These are phyloP conservation scores for Tachycineta bicolor DNA, from an alignment of 2,113 vertebrate species.

Conservation along the genomic window DNA sequence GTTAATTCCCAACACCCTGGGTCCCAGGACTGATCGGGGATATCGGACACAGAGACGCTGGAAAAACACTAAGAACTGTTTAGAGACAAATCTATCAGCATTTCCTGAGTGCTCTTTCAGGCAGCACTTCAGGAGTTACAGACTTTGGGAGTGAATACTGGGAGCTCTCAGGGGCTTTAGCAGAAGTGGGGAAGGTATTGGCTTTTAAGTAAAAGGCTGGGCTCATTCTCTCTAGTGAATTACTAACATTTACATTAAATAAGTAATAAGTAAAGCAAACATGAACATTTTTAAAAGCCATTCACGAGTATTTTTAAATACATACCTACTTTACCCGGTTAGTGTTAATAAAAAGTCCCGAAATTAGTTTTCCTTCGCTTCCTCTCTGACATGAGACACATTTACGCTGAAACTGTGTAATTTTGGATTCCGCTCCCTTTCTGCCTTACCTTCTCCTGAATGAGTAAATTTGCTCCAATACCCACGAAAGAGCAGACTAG, in stretches of 20 bases:
- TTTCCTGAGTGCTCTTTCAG: not conserved
- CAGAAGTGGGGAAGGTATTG: not conserved
- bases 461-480: slow-evolving; percentile 7
- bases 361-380: not conserved
- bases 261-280: slow-evolving; percentile 29
- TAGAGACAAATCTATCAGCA: not conserved
- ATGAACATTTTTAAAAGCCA: not conserved
- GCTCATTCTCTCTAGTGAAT: not conserved
- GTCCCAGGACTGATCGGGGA: not conserved
- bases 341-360: not conserved
- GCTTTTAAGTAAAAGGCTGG: not conserved
- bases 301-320: not conserved
- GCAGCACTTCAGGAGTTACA: not conserved
- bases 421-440: not conserved
- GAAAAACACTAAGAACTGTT: not conserved
- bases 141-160: not conserved
- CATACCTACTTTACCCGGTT: not conserved
- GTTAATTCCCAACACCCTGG: not conserved
- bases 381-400: not conserved
- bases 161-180: not conserved
- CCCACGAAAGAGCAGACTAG: not conserved
- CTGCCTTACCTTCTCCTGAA: not conserved
- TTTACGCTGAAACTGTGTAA: not conserved
- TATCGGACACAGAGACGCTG: not conserved
- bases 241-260: slow-evolving; percentile 52